Base-by-base conservation (phyloP, 2,888 invertebrate species). In the Ischnus inquisitorius region DNA sequence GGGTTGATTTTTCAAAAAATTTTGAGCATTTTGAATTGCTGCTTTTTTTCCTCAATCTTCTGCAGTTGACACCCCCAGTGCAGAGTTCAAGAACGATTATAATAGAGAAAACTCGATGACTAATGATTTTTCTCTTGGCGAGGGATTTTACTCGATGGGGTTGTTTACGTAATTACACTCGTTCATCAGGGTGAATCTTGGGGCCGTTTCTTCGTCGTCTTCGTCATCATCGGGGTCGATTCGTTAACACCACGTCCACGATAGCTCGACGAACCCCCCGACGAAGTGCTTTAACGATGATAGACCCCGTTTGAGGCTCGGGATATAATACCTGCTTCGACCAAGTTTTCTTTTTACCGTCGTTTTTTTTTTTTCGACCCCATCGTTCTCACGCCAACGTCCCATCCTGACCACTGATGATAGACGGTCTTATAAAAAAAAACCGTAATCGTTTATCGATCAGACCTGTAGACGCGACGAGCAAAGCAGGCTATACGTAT, bases 401-500 rank as follows among this genome's bases (percentile, higher is more conserved):
- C 39, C 39, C 64, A 39, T 39, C 39, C 64, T 64, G 64, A 64
- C 64, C 64, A 39, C 39, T 34, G 64, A 19, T 34, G 64, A 39
- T 54, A 54, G 54, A 54, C 19, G 54, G 19, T 54, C 54, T 54
- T 54, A 10, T 14, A 39, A 64, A 82, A 62, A 77, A 81, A 81
- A 64, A 81, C 41, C 57, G 39, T 82, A 78, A 78, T 78, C 64
- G 77, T 28, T 78, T 78, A 82, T 82, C 71, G 82, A 82, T 82
- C 82, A 64, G 19, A 43, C 41, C 39, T 68, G 51, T 22, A 22
- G 46, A 78, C 69, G 41, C 41, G 34, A 10, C 39, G 64, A 39
- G n/a, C 8, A 34, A 19, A 64, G 22, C 10, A 39, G 16, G 16
- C 39, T 39, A 16, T 39, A 64, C 39, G 12, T 39, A 39, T 39